Base-by-base conservation (phyloP, 2,888 invertebrate species). In the Plebejus argus region DNA sequence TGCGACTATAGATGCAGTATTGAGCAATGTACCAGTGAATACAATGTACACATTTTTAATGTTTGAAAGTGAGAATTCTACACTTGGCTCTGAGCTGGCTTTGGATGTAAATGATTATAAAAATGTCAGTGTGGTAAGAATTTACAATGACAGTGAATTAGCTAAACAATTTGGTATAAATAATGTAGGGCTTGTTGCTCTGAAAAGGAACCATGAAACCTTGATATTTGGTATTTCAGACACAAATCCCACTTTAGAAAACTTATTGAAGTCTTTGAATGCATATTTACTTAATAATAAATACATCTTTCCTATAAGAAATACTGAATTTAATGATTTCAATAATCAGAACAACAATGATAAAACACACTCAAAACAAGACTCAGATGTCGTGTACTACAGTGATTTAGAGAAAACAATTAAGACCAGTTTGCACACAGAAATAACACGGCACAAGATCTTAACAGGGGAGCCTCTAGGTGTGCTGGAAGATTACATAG, bases 351-450 rank as follows among this genome's bases (percentile, higher is more conserved):
- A 85, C 84, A 78, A 82, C 80, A 77, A 83, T 81, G 85, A 86
- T 28, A 86, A 75, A 66, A 8, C 28, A 6, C 70, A 74, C 18
- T 23, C 49, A 33, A 66, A 66, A 10, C 58, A 81, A n/a, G 83
- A 86, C 82, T 83, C 90, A 53, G 96, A 97, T 87, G 88, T 95
- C 6, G 95, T 99, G 1, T 98, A 97, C 88, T 97, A 98, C 90
- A 95, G 96, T 81, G 99, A 99, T 91, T 89, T 99, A 79, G 98
- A 98, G 89, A 97, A 97, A 84, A 97, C 98, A 0, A 88, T 99
- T n/a, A 95, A 96, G 82, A 97, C 97, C 85, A 96, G 97, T 74
- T 91, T 99, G 35, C 95, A 95, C 81, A 97, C 97, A 83, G 99
- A 99, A 94, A 95, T 99, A 39, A 95, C 97, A 3, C 94, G 96